phyloP scores from a whole-genome alignment of 2,113 vertebrate genomes.

The Esox niger region DNA sequence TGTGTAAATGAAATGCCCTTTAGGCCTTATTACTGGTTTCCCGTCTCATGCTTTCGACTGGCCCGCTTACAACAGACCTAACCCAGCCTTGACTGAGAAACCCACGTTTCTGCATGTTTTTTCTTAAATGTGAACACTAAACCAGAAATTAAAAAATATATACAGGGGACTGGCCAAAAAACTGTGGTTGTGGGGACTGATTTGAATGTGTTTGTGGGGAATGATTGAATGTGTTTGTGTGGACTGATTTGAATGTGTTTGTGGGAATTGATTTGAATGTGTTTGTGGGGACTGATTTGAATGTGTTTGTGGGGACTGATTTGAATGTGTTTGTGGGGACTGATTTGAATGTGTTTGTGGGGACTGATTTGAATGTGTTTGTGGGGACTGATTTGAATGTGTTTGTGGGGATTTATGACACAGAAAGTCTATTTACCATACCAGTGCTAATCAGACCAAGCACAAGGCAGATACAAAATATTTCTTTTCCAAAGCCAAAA shows the following conservation, averaged over 20 bases:
- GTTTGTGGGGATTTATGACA: slow-evolving; percentile 4
- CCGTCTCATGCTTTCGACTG: too few species aligned
- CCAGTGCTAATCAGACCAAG: slow-evolving; percentile 38
- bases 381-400: slow-evolving; percentile 4
- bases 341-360: not conserved
- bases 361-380: not conserved
- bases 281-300: not conserved
- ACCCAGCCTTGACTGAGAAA: too few species aligned
- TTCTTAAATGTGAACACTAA: too few species aligned
- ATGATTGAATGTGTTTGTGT: slow-evolving; percentile 5
- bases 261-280: slow-evolving; percentile 3
- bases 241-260: slow-evolving; percentile 2
- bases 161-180: too few species aligned
- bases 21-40: too few species aligned
- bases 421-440: slow-evolving; percentile 32
- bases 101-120: too few species aligned
- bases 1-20: too few species aligned
- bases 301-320: slow-evolving; percentile 2
- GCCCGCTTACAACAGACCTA: too few species aligned
- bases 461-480: slow-evolving; percentile 22
- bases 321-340: not conserved
- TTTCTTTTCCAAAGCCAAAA: slow-evolving; percentile 71
- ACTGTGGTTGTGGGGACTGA: not conserved
- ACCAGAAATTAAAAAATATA: too few species aligned
- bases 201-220: slow-evolving; percentile 1